Base-by-base conservation (phyloP, 2,113 vertebrate genomes). In the Gymnogyps californianus region DNA sequence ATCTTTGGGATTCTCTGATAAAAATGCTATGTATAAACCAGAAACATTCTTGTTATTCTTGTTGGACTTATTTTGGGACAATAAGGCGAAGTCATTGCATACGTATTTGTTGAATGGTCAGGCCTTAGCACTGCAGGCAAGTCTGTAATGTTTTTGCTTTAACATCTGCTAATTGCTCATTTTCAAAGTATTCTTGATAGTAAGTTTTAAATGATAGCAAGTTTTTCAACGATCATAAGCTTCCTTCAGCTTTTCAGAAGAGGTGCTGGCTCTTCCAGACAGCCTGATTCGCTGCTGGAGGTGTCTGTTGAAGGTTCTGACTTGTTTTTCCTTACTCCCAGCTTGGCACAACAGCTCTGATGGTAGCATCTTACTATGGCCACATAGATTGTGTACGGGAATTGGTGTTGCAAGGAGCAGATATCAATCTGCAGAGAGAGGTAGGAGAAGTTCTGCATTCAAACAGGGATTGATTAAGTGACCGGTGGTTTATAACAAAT, bases 341-440 rank as follows among this genome's bases (percentile, higher is more conserved):
- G 99, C 98, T 98, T 51, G 99, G 99, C 69, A 99, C 99, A 78
- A 99, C 99, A 15, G 99, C 99, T 11, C 98, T 99, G 97, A 99
- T 99, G 99, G 99, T 99, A 69, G 99, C 99, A 29, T 99, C 99
- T 28, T 99, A 99, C 82, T 98, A 98, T 11, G 99, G 99, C 70
- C 99, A 99, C 95, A 97, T 98, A 89, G 98, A 99, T 11, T 99
- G 99, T 66, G 99, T 98, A 58, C 98, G 97, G 87, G 99, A 99
- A 70, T 97, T 99, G 55, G 99, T 99, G 90, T 98, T 99, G 96
- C 99, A 99, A 96, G 99, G 99, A 94, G 99, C 99, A 6, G 99
- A 99, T 95, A 99, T 99, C 98, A 99, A 99, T 97, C 98, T 99
- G 87, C 99, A 99, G 97, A 98, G 99, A 98, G 99, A 99, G 99